Conservation (phyloP, 2,113 vertebrate species). For the Alethe diademata region DNA sequence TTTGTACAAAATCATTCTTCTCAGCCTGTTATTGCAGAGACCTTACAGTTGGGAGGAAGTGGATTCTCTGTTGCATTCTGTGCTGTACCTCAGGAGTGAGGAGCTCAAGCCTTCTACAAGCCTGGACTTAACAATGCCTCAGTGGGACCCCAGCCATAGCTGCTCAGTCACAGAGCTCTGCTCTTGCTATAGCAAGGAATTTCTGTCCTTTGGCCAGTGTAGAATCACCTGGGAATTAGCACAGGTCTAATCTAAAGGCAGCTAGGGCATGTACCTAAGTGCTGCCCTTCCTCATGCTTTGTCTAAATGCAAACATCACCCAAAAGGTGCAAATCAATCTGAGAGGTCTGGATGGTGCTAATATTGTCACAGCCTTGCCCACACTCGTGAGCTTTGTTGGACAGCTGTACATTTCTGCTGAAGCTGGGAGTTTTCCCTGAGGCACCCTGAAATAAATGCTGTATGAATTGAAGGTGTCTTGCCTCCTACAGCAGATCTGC, state of each 20-base stretch:
- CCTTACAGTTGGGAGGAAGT: neutral
- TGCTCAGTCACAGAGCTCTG: neutral
- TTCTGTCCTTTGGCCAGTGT: neutral
- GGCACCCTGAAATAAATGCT: neutral
- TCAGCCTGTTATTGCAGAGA: neutral
- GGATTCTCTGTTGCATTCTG: neutral
- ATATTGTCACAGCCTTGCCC: neutral
- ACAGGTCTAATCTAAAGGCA: neutral
- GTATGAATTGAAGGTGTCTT: neutral
- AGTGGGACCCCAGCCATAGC: neutral
- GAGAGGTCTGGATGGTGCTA: neutral
- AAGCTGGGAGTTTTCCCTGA: neutral
- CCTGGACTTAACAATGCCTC: neutral
- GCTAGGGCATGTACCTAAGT: accelerated
- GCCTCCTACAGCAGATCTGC: neutral
- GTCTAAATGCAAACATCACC: neutral
- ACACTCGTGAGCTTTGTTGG: neutral
- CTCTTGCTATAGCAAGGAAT: neutral
- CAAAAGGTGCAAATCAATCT: neutral
- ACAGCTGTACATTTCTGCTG: neutral
- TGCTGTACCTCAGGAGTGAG: neutral
- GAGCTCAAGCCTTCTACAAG: neutral
- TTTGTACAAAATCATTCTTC: neutral
- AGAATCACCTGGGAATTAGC: neutral
- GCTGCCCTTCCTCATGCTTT: neutral